Base-by-base conservation (phyloP, 2,888 invertebrate species). In the Stomorhina lunata region DNA sequence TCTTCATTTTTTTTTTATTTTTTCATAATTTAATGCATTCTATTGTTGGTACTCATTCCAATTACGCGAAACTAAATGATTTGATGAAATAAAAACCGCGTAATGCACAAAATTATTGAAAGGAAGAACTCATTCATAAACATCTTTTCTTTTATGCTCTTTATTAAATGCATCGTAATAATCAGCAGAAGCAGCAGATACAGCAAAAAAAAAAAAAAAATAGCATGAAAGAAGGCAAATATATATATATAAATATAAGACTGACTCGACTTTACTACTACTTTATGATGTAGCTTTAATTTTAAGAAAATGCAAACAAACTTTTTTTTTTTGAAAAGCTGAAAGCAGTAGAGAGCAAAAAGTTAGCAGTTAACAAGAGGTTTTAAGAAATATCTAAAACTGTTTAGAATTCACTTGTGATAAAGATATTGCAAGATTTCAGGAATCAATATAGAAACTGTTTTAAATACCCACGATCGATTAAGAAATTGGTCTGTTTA, bases 1-100 rank as follows among this genome's bases (percentile, higher is more conserved):
- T 80, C 43, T 53, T 73, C n/a, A 45, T 37, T 48, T 59, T 59
- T 29, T 45, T 65, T 25, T 29, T 37, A 37, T 59, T 59, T 29
- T 45, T 65, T 25, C 22, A 3, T 15, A 72, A 57, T 65, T 79
- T 73, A 73, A 80, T 73, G 72, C 57, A 80, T 72, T 68, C 72
- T 34, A 73, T 80, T 80, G 79, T 80, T 73, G 65, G 12, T 17
- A 32, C 72, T 68, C 79, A 59, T 80, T 73, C 71, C 79, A 80
- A 80, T 80, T 73, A 73, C 40, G 57, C 15, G 17, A 66, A 73
- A 68, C 55, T 66, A 73, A 80, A 80, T 80, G 66, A 73, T 80
- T 73, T 73, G 79, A 80, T 80, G 66, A 80, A 77, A 80, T 73
- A 73, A 80, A 79, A 80, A 80, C 79, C 79, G 79, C 79, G 72